Evolutionary conservation across 2,797 vertebrate species (phyloP).

Genomic region (Enteromius argenteus): DNA sequence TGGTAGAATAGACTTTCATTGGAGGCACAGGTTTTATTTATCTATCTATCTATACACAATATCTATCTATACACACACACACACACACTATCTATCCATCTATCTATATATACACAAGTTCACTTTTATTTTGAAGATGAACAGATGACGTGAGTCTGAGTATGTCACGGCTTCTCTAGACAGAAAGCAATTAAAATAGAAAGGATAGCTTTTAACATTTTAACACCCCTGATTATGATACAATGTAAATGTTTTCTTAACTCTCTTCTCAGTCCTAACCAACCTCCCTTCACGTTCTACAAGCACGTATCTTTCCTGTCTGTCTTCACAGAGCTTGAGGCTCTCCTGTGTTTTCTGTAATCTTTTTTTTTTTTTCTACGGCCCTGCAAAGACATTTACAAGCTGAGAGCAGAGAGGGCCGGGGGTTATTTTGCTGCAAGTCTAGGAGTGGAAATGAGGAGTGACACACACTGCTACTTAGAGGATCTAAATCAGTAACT

Average conservation of each 20-base stretch:
- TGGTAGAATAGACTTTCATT: neutral
- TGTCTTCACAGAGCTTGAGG: slow-evolving; percentile 55
- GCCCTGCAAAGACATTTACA: slow-evolving; percentile 71
- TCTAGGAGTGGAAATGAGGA: slow-evolving; percentile 69
- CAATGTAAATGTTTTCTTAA: neutral
- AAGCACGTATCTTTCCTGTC: slow-evolving; percentile 11
- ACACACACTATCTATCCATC: no score
- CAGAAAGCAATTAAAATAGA: neutral
- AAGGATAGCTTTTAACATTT: neutral
- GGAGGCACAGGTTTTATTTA: neutral
- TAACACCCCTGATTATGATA: neutral
- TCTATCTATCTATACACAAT: no score
- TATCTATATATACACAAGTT: neutral
- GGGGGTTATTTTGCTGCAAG: slow-evolving; percentile 60
- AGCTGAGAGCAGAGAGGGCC: slow-evolving; percentile 61
- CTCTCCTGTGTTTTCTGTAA: slow-evolving; percentile 71
- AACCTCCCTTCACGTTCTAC: neutral
- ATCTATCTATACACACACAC: no score
- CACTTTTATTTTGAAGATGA: neutral
- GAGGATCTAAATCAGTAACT: slow-evolving; percentile 44
- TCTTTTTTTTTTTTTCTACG: slow-evolving; percentile 66
- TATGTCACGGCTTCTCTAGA: neutral
- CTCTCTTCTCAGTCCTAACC: slow-evolving; percentile 15
- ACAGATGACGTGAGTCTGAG: neutral
- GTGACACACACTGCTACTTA: slow-evolving; percentile 60